A percentile compares a stretch with the other conserved stretches of the same genome.
phyloP scores from a whole-genome alignment of 1,140 invertebrate species.

The Apis florea region DNA sequence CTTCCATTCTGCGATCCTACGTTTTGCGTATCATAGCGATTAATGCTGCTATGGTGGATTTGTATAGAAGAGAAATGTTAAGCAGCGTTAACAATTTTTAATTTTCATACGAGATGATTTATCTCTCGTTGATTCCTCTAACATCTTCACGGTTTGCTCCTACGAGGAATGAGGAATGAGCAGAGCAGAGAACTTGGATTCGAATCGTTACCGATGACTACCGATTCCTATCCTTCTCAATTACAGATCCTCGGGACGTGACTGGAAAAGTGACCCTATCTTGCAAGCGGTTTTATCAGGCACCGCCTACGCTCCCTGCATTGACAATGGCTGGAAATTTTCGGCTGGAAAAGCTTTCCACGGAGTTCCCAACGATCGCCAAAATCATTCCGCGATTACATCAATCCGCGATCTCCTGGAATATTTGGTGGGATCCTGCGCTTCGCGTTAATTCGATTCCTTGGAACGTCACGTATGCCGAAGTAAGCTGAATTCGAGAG shows the following conservation, averaged over 20 bases:
- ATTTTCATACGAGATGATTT: no score
- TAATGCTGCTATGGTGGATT: no score
- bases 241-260: slow-evolving; percentile 65
- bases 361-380: slow-evolving; percentile 17
- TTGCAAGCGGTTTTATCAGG: slow-evolving; percentile 31
- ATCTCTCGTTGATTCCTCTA: no score
- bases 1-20: no score
- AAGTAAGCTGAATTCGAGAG: slow-evolving; percentile 5
- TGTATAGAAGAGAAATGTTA: no score
- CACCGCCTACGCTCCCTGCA: slow-evolving; percentile 40
- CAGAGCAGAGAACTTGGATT: neutral
- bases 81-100: no score
- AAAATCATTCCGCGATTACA: slow-evolving; percentile 46
- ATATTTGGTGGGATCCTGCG: neutral
- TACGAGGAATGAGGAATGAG: no score
- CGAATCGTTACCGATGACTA: slow-evolving; percentile 51
- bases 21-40: no score
- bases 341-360: slow-evolving; percentile 16
- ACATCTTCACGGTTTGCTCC: no score
- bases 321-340: slow-evolving; percentile 26
- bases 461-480: slow-evolving; percentile 4
- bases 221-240: slow-evolving; percentile 63
- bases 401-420: slow-evolving; percentile 21
- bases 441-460: slow-evolving; percentile 24
- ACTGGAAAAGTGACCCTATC: slow-evolving; percentile 56